Evolutionary conservation across 2,888 invertebrate genomes (phyloP), one percentile per base, ranked within the genome.

Genomic region (Macaria liturata): DNA sequence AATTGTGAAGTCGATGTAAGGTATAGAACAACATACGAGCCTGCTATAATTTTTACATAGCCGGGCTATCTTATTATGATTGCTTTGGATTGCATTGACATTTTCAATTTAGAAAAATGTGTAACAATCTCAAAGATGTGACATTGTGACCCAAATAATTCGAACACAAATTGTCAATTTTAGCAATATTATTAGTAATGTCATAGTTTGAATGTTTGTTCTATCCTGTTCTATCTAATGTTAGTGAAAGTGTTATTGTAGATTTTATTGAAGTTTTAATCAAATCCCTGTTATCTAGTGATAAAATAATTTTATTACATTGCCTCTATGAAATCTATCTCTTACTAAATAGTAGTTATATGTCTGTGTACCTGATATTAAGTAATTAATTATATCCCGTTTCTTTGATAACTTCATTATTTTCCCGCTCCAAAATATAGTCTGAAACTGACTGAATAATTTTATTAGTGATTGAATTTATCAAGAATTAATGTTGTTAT

Each of bases 81-180:
- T 69, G 65, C 76, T 82, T 80, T 83, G 81, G 70, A 75, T 75
- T 69, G 65, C 76, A 83, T 80, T 83, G 81, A 77, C 77, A 74
- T 81, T 80, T 78, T 74, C 66, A 56, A 59, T 70, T 68, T 75
- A 70, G 72, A 72, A 70, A 72, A 62, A 58, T 39, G 62, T 66
- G 62, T 66, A 67, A 70, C 69, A 66, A 71, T 72, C 71, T 73
- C 70, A 74, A 82, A 78, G 34, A 80, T 79, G 81, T 83, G 80
- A 82, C 76, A 76, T 61, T 70, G 74, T 80, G 83, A 84, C 82
- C 81, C 74, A 76, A 64, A 76, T 77, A n/a, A 5, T n/a, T 67
- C 66, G 57, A 60, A 61, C 30, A 62, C 20, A 66, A 61, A 59
- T 66, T 67, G 67, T 70, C 62, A 70, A 70, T 71, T 72, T 68